phyloP scores from a whole-genome alignment of 2,797 vertebrate species.

The Sternarchorhynchus goeldii region DNA sequence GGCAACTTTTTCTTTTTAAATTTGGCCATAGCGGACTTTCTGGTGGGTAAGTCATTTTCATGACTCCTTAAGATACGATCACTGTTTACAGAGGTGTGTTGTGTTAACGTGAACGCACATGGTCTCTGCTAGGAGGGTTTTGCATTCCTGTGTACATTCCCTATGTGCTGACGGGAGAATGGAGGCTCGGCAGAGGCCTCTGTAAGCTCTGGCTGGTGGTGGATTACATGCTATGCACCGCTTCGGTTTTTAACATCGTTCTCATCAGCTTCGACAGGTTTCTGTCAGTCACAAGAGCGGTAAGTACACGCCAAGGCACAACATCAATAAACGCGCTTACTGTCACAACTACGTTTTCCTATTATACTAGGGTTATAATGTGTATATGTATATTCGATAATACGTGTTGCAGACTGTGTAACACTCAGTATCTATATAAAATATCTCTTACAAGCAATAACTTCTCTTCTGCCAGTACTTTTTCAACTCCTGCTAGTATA shows the following conservation, averaged over 20 bases:
- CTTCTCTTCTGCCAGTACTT: too few relatives aligned
- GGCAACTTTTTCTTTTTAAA: slow-evolving; percentile 81
- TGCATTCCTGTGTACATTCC: slow-evolving; percentile 79
- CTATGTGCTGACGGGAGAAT: slow-evolving; percentile 73
- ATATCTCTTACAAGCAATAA: too few relatives aligned
- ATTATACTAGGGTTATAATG: too few relatives aligned
- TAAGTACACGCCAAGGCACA: slow-evolving; percentile 54
- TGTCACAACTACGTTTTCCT: neutral
- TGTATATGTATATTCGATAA: too few relatives aligned
- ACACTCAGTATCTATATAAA: too few relatives aligned
- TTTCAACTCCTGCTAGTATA: too few relatives aligned
- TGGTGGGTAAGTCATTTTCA: slow-evolving; percentile 67
- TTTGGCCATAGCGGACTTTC: slow-evolving; percentile 75
- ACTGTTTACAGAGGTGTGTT: neutral
- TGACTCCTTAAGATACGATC: neutral
- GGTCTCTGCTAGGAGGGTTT: slow-evolving; percentile 67
- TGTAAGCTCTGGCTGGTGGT: slow-evolving; percentile 78
- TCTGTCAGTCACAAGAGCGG: slow-evolving; percentile 74
- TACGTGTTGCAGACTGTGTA: too few relatives aligned
- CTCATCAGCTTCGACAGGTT: slow-evolving; percentile 79
- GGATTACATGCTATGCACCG: slow-evolving; percentile 76
- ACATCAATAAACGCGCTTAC: neutral
- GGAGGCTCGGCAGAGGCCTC: slow-evolving; percentile 71
- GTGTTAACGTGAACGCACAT: slow-evolving; percentile 10
- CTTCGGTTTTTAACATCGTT: slow-evolving; percentile 79